Conservation (phyloP, 2,888 invertebrate species). For the Nasonovia ribisnigri region DNA sequence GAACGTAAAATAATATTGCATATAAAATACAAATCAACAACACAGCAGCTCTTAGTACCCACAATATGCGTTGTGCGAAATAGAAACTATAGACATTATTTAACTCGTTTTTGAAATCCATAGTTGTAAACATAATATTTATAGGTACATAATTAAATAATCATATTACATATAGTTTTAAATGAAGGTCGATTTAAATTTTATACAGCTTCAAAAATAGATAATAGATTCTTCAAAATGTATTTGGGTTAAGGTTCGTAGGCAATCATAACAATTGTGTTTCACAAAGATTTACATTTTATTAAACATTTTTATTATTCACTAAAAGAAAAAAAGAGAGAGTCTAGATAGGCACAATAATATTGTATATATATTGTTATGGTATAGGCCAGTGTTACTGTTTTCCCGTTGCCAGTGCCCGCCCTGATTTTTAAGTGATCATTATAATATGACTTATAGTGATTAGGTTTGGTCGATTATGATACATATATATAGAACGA, state of each 20-base stretch:
- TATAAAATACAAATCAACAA: slow-evolving; percentile 16
- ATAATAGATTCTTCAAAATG: slow-evolving; percentile 12
- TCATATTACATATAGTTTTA: not conserved
- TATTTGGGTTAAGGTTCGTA: slow-evolving; percentile 40
- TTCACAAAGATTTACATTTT: not conserved
- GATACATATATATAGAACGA: not conserved
- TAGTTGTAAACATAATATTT: not conserved
- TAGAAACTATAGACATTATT: not conserved
- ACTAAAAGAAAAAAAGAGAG: not conserved
- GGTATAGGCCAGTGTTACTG: not conserved
- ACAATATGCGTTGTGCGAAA: not conserved
- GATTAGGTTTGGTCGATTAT: not conserved
- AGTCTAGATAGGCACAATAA: not conserved
- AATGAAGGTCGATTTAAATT: not conserved
- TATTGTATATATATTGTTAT: not conserved
- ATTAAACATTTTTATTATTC: not conserved
- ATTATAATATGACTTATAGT: not conserved
- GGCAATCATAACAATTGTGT: not conserved
- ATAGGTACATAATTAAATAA: not conserved
- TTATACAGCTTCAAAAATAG: not conserved
- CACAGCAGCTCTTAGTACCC: not conserved
- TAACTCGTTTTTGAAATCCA: not conserved
- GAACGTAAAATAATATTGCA: not conserved
- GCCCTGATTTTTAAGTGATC: not conserved
- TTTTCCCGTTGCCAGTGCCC: not conserved